phyloP scores from a whole-genome alignment of 2,113 vertebrate genomes.

The Pterocles orientalis region DNA sequence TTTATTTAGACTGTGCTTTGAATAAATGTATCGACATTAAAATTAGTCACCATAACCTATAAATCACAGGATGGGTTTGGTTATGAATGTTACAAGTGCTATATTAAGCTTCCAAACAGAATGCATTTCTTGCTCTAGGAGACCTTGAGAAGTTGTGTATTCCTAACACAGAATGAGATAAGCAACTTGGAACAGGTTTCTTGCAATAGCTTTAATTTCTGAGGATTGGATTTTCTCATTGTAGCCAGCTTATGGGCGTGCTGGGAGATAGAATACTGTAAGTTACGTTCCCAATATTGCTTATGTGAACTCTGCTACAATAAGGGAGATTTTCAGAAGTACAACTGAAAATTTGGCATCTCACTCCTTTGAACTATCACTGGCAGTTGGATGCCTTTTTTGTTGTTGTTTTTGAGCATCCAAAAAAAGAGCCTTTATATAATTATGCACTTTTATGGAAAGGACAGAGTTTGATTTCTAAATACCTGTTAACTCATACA shows the following conservation, averaged over 20 bases:
- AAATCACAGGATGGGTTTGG: constrained; percentile 20
- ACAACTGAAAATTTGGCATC: background rate
- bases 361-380: background rate
- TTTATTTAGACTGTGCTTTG: constrained; percentile 64
- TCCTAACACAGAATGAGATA: background rate
- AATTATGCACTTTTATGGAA: background rate
- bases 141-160: constrained; percentile 32
- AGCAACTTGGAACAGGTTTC: background rate
- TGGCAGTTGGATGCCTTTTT: background rate
- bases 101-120: constrained; percentile 10
- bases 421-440: background rate
- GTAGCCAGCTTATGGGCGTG: background rate
- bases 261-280: background rate
- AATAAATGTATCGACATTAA: constrained; percentile 64
- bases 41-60: constrained; percentile 46
- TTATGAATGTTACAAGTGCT: constrained; percentile 18
- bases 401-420: background rate
- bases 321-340: background rate
- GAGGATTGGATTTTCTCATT: background rate
- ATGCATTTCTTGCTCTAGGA: background rate
- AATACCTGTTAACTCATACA: background rate
- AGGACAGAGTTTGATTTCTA: background rate
- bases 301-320: background rate
- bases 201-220: background rate
- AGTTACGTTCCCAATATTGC: background rate